A percentile compares a stretch with the other conserved stretches of the same genome.
These are phyloP conservation scores for Eonycteris spelaea DNA, from an alignment of 2,113 vertebrate species.

Conservation along the genomic window DNA sequence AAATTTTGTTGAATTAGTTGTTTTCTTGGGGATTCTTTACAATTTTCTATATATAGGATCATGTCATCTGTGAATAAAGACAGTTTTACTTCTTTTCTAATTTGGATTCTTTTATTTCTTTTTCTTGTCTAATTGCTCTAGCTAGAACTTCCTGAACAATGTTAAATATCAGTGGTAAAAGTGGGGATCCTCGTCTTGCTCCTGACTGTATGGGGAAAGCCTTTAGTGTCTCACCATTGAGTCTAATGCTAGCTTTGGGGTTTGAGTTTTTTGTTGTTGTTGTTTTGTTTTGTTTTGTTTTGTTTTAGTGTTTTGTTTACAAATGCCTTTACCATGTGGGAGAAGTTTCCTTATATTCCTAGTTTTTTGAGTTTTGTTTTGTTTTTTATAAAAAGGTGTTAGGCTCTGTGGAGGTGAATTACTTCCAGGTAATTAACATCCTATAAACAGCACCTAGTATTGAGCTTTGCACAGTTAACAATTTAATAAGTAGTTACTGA, in stretches of 20 bases:
- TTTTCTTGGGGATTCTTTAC: background rate
- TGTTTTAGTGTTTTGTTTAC: background rate
- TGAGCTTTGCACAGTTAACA: constrained; percentile 50
- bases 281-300: background rate
- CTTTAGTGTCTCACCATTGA: background rate
- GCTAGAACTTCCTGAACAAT: background rate
- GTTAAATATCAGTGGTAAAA: background rate
- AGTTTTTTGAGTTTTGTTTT: background rate
- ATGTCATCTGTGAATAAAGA: background rate
- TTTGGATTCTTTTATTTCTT: background rate
- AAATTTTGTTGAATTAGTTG: background rate
- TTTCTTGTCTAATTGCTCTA: constrained; percentile 33
- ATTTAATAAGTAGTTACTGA: constrained; percentile 66
- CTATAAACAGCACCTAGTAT: constrained; percentile 18
- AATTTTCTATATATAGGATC: background rate
- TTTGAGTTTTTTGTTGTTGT: background rate
- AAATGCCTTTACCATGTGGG: background rate
- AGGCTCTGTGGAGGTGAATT: constrained; percentile 24
- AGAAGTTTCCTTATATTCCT: background rate
- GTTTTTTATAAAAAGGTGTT: background rate
- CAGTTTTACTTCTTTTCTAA: background rate
- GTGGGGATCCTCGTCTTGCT: background rate
- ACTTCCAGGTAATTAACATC: constrained; percentile 40
- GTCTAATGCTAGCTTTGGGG: background rate
- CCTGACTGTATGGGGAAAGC: background rate